Conservation (phyloP, 2,113 vertebrate species). For the Aviceda subcristata region DNA sequence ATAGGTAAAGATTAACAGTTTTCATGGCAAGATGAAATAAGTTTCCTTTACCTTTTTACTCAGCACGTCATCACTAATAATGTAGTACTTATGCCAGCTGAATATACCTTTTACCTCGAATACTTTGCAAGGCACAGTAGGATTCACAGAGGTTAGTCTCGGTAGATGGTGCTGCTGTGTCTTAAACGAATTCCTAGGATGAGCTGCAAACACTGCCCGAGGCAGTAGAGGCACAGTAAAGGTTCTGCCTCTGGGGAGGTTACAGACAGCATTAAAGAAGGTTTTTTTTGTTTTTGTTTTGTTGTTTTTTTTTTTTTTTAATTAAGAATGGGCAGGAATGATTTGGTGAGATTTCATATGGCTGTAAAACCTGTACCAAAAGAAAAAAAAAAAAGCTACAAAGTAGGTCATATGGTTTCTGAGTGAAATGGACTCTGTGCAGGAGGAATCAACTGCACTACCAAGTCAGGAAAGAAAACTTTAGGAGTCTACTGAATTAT, state of each 20-base stretch:
- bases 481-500: neutral
- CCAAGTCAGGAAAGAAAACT: neutral
- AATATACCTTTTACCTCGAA: neutral
- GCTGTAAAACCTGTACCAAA: neutral
- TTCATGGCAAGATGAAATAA: neutral
- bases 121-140: neutral
- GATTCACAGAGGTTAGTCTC: neutral
- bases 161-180: slow-evolving; percentile 40
- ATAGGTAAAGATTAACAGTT: neutral
- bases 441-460: neutral
- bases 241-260: neutral
- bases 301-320: neutral
- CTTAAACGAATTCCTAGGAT: neutral
- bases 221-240: neutral
- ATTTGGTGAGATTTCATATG: neutral
- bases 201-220: neutral
- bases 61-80: neutral
- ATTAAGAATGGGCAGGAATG: neutral
- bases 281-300: neutral
- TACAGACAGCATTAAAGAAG: neutral
- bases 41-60: neutral
- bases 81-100: neutral
- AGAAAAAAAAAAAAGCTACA: neutral
- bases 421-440: neutral
- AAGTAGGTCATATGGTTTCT: neutral